phyloP scores from a whole-genome alignment of 2,888 invertebrate species.

The Antheraea yamamai region DNA sequence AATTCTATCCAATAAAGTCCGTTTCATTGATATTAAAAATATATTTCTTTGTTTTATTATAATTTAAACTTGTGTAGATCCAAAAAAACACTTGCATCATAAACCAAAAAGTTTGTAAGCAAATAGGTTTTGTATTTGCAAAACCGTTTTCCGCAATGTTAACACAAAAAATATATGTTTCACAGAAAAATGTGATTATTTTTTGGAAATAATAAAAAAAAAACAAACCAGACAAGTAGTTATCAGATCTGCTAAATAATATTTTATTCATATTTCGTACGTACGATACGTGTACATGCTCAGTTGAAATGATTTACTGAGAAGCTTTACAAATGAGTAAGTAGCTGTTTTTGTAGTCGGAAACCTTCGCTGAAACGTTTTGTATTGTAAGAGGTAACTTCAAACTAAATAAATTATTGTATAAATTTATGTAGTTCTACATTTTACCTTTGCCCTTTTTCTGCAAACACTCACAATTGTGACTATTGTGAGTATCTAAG shows the following conservation, averaged over 20 bases:
- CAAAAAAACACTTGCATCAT: no score
- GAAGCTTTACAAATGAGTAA: background rate
- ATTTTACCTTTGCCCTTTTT: background rate
- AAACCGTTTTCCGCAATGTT: background rate
- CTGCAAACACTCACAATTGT: background rate
- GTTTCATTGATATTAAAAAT: no score
- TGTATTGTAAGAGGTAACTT: background rate
- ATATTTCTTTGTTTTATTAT: no score
- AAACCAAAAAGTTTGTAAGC: no score
- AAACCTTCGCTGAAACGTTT: background rate
- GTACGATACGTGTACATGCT: background rate
- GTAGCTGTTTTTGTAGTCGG: background rate
- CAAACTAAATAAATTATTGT: background rate
- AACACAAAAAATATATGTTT: background rate
- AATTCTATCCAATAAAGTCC: no score
- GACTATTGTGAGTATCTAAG: background rate
- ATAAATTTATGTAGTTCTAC: background rate
- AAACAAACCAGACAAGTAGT: background rate
- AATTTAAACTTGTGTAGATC: no score
- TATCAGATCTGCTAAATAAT: background rate
- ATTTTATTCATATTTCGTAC: background rate
- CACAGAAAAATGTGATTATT: background rate
- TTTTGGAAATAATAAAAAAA: background rate
- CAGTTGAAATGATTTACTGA: no score
- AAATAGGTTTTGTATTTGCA: background rate